These are phyloP conservation scores for Onychomys arenicola DNA, from an alignment of 2,797 vertebrate genomes.

Conservation along the genomic window DNA sequence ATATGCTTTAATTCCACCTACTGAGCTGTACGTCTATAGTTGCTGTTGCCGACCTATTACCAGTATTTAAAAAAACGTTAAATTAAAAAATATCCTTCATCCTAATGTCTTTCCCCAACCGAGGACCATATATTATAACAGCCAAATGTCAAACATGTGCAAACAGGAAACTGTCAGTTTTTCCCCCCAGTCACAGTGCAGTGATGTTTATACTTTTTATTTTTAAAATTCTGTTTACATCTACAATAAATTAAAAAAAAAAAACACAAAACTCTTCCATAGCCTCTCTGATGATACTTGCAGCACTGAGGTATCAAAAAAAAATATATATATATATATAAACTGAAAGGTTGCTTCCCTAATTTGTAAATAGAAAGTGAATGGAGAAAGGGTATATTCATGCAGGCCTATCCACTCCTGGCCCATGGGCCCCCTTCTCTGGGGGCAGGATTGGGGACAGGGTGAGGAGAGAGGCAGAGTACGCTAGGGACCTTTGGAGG, in stretches of 20 bases:
- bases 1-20: constrained; percentile 90
- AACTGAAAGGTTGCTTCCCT: constrained; percentile 90
- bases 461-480: constrained; percentile 84
- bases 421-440: constrained; percentile 67
- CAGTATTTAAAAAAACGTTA: constrained; percentile 91
- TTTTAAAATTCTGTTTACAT: constrained; percentile 91
- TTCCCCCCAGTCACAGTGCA: constrained; percentile 99
- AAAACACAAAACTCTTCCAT: constrained; percentile 89
- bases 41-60: constrained; percentile 90
- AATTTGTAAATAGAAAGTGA: constrained; percentile 90
- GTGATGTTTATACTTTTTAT: constrained; percentile 93
- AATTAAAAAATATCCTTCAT: constrained; percentile 95
- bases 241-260: constrained; percentile 93
- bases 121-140: constrained; percentile 93
- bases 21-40: constrained; percentile 88
- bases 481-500: constrained; percentile 90
- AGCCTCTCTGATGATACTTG: constrained; percentile 93
- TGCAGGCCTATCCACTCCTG: constrained; percentile 82
- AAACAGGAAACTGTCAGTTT: constrained; percentile 98
- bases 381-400: constrained; percentile 86
- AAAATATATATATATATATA: constrained; percentile 84
- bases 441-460: not conserved
- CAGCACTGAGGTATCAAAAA: constrained; percentile 99
- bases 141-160: constrained; percentile 98
- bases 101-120: constrained; percentile 91